Base-by-base conservation (phyloP, 2,888 invertebrate genomes). In the Coleophora deauratella region DNA sequence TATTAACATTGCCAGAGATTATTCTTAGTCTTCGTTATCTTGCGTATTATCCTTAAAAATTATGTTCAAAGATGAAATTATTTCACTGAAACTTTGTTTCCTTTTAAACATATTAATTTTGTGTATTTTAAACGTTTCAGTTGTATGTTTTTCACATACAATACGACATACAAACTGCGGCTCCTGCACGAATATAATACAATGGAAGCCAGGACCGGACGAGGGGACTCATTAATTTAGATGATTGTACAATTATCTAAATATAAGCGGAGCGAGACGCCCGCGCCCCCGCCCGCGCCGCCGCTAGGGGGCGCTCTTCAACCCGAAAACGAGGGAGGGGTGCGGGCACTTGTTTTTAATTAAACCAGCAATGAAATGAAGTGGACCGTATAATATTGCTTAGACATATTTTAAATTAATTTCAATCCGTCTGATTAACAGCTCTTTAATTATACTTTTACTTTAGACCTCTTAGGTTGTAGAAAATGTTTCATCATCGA, bases 241-340 rank as follows among this genome's bases (percentile, higher is more conserved):
- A 85, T 84, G 85, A 85, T 85, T 85, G 85, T 85, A 85, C 85
- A 85, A 85, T 85, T 85, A 85, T 85, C 85, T 85, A 85, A 85
- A 85, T 84, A 84, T 85, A 85, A 85, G 80, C 82, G 78, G 69
- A 77, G 78, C 74, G 82, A 78, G 78, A 74, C 81, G 75, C 73
- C 77, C 76, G 69, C 21, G 21, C 21, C 70, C 72, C 69, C 70
- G 70, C 66, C 66, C 62, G 65, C 73, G 77, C 77, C 21, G 75
- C 72, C 69, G 66, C n/a, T n/a, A 68, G 64, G 64, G 74, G 78
- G 80, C 76, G 75, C 66, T 72, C 73, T 69, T 71, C 76, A 75
- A 74, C 81, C 80, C 82, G 75, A 79, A 82, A 79, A 71, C 72
- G 73, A 68, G 76, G 77, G 75, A 72, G 79, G 76, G 78, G 81